Evolutionary conservation across 1,140 invertebrate genomes (phyloP), one percentile per base, ranked within the genome.

Genomic region (Drosophila sturtevanti): DNA sequence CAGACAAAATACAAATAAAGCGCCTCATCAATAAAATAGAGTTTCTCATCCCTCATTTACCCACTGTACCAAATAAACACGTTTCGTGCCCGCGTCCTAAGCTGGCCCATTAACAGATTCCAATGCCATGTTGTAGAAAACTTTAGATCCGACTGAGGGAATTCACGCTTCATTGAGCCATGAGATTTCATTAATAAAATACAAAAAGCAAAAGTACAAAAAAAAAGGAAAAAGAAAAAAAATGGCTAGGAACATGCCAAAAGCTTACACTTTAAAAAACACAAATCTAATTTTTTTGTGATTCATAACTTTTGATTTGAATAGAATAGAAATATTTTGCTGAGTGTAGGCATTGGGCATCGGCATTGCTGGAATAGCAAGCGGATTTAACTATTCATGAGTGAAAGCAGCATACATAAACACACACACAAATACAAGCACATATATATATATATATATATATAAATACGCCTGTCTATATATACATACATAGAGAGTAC

Each of bases 121-220:
- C 58, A 48, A 31, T 63, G 68, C 41, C 41, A 58, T 60, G 35
- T 72, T 63, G 59, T 48, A 68, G 54, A 66, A 81, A 76, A 81
- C 74, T 81, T 75, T 56, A 64, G 71, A 69, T 77, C 76, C 75
- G 52, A 58, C 65, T 66, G 66, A 64, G 54, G 67, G 70, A 77
- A 86, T 89, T 89, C 79, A 77, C 84, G 84, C 84, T 87, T 87
- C 84, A 87, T 89, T 89, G 84, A 77, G 77, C 84, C 85, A 89
- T 82, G 80, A 80, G 84, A 89, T 84, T 89, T 89, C 84, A 89
- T 89, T 89, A 89, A 89, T 89, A 87, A 87, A 87, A 87, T 89
- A 87, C 27, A 31, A 31, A 31, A 6, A 31, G 27, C 27, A 31
- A 31, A 31, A 31, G 22, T 3, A 24, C 2, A 24, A 4, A 31